These are phyloP conservation scores for Pithys albifrons DNA, from an alignment of 2,113 vertebrate species.

Conservation along the genomic window DNA sequence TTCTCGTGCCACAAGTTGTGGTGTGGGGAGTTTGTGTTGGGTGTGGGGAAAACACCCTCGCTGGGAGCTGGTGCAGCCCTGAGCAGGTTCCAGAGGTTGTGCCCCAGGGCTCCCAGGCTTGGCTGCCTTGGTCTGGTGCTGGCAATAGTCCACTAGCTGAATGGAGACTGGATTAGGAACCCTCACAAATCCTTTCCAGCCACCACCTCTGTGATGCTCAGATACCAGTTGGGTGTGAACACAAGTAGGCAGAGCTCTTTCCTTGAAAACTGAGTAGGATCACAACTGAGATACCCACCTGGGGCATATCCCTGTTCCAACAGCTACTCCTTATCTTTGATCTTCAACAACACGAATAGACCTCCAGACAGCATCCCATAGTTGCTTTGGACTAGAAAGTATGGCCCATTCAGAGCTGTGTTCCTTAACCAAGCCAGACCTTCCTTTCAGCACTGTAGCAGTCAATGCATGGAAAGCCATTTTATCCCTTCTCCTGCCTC, in stretches of 20 bases:
- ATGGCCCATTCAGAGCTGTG: neutral
- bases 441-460: neutral
- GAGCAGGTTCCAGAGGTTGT: neutral
- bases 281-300: neutral
- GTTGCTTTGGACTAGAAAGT: neutral
- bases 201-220: neutral
- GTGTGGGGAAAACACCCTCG: rapidly evolving
- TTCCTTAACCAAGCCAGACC: neutral
- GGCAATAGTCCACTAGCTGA: neutral
- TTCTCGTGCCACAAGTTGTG: neutral
- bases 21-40: rapidly evolving
- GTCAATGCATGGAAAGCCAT: neutral
- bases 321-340: neutral
- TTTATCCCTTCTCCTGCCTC: neutral
- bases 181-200: neutral
- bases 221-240: neutral
- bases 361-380: neutral
- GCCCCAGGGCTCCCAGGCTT: neutral
- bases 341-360: neutral
- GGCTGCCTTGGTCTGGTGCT: neutral
- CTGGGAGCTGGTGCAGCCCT: neutral
- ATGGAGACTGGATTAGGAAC: neutral
- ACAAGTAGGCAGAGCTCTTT: neutral
- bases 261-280: neutral
- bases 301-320: neutral